Evolutionary conservation across 2,797 vertebrate species (phyloP).

Genomic region (Gadopsis bispinosus): DNA sequence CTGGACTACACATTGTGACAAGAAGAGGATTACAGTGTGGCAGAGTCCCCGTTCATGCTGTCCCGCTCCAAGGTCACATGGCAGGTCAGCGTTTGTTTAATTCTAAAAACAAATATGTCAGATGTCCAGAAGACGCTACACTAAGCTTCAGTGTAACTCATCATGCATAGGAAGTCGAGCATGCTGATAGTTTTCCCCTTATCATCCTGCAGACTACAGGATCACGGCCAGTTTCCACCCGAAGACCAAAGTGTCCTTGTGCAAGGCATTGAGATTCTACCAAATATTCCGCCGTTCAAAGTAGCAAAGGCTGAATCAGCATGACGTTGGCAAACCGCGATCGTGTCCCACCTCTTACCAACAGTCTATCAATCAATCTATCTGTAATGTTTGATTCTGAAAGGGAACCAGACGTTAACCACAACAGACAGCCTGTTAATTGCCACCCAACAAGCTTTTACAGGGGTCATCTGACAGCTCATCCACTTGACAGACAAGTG

Average conservation of each 20-base stretch:
- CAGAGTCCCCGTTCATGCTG: not conserved
- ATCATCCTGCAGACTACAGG: not conserved
- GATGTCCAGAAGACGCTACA: not conserved
- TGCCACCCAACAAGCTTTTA: not conserved
- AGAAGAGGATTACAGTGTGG: constrained; percentile 25
- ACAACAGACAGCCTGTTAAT: not conserved
- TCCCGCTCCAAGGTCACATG: constrained; percentile 17
- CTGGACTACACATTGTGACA: constrained; percentile 14
- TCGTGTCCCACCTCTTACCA: not conserved
- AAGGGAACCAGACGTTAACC: not conserved
- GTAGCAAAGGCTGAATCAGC: not conserved
- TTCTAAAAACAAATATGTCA: not conserved
- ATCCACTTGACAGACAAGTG: not conserved
- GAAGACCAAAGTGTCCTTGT: not conserved
- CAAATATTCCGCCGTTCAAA: no score
- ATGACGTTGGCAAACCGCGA: not conserved
- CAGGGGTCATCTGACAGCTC: constrained; percentile 2
- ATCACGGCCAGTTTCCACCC: not conserved
- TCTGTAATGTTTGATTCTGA: not conserved
- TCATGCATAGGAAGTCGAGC: not conserved
- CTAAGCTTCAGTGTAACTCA: not conserved
- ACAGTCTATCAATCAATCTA: no score
- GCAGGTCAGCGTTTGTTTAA: constrained; percentile 12
- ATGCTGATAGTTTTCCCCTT: not conserved
- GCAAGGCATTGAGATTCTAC: not conserved